A percentile compares a stretch with the other conserved stretches of the same genome.
These are phyloP conservation scores for Drosophila tristis DNA, from an alignment of 1,140 invertebrate species.

Conservation along the genomic window DNA sequence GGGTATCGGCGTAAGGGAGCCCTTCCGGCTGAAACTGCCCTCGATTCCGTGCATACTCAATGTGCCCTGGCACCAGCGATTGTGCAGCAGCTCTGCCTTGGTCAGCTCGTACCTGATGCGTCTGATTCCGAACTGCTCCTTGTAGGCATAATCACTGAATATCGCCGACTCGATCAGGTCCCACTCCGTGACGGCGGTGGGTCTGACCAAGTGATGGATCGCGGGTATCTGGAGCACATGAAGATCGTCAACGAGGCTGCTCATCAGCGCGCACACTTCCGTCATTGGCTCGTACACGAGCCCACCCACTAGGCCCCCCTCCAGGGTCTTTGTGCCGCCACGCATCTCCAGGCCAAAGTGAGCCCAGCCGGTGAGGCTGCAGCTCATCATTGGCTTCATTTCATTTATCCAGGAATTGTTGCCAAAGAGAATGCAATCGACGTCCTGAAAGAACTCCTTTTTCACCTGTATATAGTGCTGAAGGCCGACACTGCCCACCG, in stretches of 20 bases:
- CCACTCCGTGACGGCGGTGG: conserved; percentile 16
- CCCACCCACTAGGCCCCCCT: conserved; percentile 32
- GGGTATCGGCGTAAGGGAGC: conserved; percentile 8
- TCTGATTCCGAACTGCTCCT: conserved; percentile 23
- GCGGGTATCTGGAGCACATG: conserved; percentile 27
- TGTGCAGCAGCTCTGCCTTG: conserved; percentile 24
- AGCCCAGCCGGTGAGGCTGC: conserved; percentile 34
- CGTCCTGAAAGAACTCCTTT: conserved; percentile 35
- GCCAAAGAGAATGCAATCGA: conserved; percentile 36
- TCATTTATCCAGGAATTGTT: conserved; percentile 43
- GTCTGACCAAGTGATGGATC: neutral
- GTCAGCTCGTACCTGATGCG: conserved; percentile 19
- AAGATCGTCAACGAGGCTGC: conserved; percentile 12
- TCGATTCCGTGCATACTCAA: conserved; percentile 46
- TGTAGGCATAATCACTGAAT: conserved; percentile 37
- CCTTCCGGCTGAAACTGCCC: conserved; percentile 15
- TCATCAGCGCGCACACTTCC: conserved; percentile 48
- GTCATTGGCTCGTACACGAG: conserved; percentile 50
- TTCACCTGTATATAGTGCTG: conserved; percentile 10
- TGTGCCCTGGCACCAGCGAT: conserved; percentile 38
- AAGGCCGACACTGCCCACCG: conserved; percentile 37
- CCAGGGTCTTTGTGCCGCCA: conserved; percentile 36
- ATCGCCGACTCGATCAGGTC: conserved; percentile 27
- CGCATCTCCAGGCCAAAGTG: conserved; percentile 26
- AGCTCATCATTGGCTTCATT: conserved; percentile 20